These are phyloP conservation scores for Galerucella pusilla DNA, from an alignment of 2,888 invertebrate genomes.

Conservation along the genomic window DNA sequence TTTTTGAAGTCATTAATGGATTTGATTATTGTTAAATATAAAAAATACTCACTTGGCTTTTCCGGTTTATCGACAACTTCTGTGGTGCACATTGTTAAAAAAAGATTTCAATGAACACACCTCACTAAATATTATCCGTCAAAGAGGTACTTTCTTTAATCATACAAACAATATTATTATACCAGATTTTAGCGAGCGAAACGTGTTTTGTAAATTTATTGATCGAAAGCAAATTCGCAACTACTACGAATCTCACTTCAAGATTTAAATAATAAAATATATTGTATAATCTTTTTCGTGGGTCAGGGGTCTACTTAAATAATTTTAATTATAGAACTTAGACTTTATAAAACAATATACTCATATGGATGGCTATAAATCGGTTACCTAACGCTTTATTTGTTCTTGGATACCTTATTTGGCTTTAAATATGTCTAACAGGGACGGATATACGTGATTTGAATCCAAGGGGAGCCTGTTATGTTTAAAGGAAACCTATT, in stretches of 20 bases:
- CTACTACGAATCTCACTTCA: neutral
- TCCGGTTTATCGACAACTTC: neutral
- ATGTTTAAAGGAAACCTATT: neutral
- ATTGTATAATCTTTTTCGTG: neutral
- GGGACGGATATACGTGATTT: neutral
- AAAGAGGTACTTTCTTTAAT: neutral
- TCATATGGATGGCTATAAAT: neutral
- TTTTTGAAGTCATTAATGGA: too few species aligned
- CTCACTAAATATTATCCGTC: neutral
- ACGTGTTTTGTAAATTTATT: neutral
- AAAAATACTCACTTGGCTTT: constrained; percentile 9
- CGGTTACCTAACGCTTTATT: neutral
- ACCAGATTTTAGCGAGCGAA: neutral
- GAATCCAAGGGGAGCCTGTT: neutral
- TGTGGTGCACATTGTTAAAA: neutral
- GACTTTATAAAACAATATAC: neutral
- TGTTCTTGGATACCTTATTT: constrained; percentile 2
- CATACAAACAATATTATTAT: neutral
- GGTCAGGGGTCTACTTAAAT: constrained; percentile 10
- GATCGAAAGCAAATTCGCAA: neutral
- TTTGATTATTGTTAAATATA: too few species aligned
- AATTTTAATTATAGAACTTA: neutral
- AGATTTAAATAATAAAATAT: neutral
- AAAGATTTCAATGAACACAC: neutral
- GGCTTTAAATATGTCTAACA: constrained; percentile 7